Conservation (phyloP, 2,113 vertebrate species). For the Mus spicilegus region DNA sequence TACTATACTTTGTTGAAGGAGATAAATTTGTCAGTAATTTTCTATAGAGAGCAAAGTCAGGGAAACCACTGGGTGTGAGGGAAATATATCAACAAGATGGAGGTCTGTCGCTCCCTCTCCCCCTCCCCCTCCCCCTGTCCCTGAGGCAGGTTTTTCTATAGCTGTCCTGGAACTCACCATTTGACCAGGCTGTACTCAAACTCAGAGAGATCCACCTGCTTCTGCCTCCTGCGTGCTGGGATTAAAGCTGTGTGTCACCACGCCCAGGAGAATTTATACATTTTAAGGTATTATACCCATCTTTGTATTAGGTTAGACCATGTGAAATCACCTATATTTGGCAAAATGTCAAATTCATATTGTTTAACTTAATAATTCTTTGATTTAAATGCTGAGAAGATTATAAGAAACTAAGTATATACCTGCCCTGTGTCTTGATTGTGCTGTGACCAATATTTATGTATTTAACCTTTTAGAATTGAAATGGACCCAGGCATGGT, state of each 20-base stretch:
- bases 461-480: background rate
- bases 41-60: background rate
- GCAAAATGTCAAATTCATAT: background rate
- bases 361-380: constrained; percentile 10
- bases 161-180: background rate
- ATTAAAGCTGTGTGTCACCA: background rate
- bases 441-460: background rate
- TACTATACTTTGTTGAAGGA: background rate
- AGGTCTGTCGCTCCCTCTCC: background rate
- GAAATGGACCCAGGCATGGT: background rate
- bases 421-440: background rate
- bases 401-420: background rate
- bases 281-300: background rate
- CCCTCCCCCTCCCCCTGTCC: background rate
- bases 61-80: background rate
- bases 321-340: background rate
- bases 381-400: background rate
- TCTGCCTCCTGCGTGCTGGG: background rate
- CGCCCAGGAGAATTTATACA: background rate
- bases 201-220: background rate
- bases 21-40: background rate
- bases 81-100: background rate
- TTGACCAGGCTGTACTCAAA: background rate
- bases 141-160: no score
- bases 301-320: background rate